These are phyloP conservation scores for Therioaphis trifolii DNA, from an alignment of 2,888 invertebrate species.

Conservation along the genomic window DNA sequence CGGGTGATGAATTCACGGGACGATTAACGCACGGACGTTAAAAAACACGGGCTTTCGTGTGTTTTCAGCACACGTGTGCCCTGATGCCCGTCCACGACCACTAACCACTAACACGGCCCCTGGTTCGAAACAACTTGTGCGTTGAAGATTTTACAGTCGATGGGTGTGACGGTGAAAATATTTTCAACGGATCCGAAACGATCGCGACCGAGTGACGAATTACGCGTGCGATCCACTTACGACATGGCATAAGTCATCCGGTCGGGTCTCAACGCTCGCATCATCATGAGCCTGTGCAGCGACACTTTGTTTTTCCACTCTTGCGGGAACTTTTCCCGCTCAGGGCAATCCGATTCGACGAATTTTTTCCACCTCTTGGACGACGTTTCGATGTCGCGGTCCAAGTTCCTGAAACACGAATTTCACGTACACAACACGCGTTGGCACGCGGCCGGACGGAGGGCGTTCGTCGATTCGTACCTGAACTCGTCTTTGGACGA, in stretches of 20 bases:
- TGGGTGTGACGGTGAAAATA: background rate
- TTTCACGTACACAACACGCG: too few species aligned
- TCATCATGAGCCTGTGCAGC: conserved; percentile 93
- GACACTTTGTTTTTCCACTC: conserved; percentile 98
- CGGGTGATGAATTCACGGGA: too few species aligned
- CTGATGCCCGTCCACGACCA: too few species aligned
- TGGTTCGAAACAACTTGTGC: background rate
- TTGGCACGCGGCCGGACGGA: background rate
- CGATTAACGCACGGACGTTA: too few species aligned
- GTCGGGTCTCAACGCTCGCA: conserved; percentile 92
- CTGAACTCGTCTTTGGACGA: conserved; percentile 90
- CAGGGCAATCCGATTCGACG: conserved; percentile 93
- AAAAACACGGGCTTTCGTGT: too few species aligned
- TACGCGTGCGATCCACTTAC: conserved; percentile 71
- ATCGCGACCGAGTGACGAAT: too few species aligned
- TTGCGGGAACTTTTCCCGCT: conserved; percentile 95
- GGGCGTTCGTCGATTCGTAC: conserved; percentile 67
- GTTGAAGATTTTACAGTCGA: background rate
- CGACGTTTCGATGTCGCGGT: conserved; percentile 94
- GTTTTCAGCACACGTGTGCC: too few species aligned
- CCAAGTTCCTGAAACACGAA: conserved; percentile 82
- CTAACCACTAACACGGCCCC: too few species aligned
- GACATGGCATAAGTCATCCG: conserved; percentile 96
- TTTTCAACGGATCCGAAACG: too few species aligned
- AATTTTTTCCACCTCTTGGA: conserved; percentile 98